Conservation (phyloP, 2,113 vertebrate species). For the Notechis scutatus region DNA sequence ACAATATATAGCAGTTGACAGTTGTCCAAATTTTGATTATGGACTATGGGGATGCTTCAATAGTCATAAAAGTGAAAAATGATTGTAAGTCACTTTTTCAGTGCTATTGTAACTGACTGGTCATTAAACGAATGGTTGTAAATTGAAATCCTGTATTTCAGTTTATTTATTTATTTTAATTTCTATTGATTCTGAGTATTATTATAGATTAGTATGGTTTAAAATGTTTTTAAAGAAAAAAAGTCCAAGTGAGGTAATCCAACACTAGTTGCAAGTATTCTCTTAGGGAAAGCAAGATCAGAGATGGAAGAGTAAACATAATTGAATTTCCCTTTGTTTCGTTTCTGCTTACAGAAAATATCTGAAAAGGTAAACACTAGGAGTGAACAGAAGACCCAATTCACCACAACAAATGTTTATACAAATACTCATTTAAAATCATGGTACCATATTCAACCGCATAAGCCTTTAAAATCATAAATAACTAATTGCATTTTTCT, state of each 20-base stretch:
- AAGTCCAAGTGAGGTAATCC: neutral
- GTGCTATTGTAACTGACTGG: neutral
- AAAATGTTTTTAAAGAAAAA: neutral
- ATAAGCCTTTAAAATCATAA: neutral
- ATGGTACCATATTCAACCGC: neutral
- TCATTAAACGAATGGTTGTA: neutral
- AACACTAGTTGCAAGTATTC: neutral
- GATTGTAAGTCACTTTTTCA: neutral
- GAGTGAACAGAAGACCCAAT: neutral
- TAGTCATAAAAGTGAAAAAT: neutral
- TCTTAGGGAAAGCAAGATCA: neutral
- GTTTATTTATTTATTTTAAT: neutral
- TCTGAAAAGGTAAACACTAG: neutral
- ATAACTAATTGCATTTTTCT: neutral
- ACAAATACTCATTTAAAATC: conserved; percentile 2
- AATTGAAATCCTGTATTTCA: neutral
- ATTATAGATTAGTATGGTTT: neutral
- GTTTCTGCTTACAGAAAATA: neutral
- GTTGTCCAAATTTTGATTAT: neutral
- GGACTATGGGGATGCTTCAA: neutral
- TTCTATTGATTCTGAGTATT: neutral
- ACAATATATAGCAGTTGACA: neutral
- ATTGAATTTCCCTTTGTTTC: neutral
- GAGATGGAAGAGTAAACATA: neutral
- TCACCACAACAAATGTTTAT: conserved; percentile 1